Evolutionary conservation across 2,113 vertebrate species (phyloP), one percentile per base, ranked within the genome.

Genomic region (Columba livia): DNA sequence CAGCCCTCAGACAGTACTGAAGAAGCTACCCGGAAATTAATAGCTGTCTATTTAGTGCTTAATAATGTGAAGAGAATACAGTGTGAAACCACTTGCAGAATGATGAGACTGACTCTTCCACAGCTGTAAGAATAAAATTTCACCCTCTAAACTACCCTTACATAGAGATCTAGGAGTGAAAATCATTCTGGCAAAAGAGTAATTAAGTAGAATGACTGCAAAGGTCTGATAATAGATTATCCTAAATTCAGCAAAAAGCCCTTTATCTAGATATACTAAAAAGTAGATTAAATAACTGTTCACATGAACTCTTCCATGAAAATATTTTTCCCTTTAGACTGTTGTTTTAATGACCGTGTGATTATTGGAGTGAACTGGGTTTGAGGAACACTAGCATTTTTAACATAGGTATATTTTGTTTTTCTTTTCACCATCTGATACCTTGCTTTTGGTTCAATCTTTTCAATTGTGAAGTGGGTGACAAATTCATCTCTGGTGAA

Each of bases 151-250:
- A 81, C 44, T 61, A 88, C 11, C 21, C 60, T 71, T 90, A 64
- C 23, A 79, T 21, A 79, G 40, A 80, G 48, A 91, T 36, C 48
- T 79, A 65, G 36, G 48, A 84, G 47, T 58, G 85, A 89, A 90
- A 92, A 72, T 26, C 3, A 81, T 69, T 36, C 69, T 89, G 32
- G 48, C 10, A 84, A 58, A 93, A 53, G 94, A 89, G 61, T 74
- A 95, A 96, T 95, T 96, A 94, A 93, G 36, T 78, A 81, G 53
- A 94, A 90, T 65, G 69, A 94, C 65, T 90, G 77, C 44, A 87
- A 90, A 79, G 58, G 40, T 40, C 82, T 95, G 56, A 85, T 86
- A 95, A 90, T 69, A 84, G 72, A 80, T 65, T 51, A 70, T 90
- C 85, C 88, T 88, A 95, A 88, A 96, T 92, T 86, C 11, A n/a